Evolutionary conservation across 1,140 invertebrate species (phyloP).

Genomic region (Megalopta genalis): DNA sequence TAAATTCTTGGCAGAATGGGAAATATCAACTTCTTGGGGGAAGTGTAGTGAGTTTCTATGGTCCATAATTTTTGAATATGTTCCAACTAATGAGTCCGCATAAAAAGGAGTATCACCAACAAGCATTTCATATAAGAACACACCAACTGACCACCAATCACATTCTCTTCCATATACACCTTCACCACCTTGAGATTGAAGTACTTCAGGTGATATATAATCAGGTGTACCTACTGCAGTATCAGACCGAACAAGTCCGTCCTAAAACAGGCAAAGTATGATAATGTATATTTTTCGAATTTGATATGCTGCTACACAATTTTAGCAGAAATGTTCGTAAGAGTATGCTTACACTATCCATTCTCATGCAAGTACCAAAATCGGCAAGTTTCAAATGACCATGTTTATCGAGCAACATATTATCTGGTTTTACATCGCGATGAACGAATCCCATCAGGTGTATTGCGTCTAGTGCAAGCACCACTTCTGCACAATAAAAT

Average conservation of each 20-base stretch:
- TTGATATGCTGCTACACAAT: not conserved
- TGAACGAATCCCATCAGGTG: conserved; percentile 99
- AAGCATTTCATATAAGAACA: conserved; percentile 99
- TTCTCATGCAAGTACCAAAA: conserved; percentile 99
- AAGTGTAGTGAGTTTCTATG: conserved; percentile 97
- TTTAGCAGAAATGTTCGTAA: not conserved
- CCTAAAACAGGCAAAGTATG: conserved; percentile 78
- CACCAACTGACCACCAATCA: conserved; percentile 99
- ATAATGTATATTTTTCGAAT: conserved; percentile 7
- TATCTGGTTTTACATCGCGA: conserved; percentile 99
- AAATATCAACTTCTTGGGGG: conserved; percentile 96
- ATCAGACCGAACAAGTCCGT: conserved; percentile 96
- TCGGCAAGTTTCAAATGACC: conserved; percentile 99
- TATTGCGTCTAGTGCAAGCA: conserved; percentile 98
- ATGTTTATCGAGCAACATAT: conserved; percentile 96
- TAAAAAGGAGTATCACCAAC: conserved; percentile 99
- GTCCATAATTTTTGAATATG: conserved; percentile 99
- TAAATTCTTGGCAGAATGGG: conserved; percentile 93
- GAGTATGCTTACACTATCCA: conserved; percentile 87
- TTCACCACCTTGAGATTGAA: conserved; percentile 98
- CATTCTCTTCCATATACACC: conserved; percentile 97
- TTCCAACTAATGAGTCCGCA: conserved; percentile 98
- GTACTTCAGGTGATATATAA: conserved; percentile 99
- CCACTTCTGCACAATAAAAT: conserved; percentile 99
- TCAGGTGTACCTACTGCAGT: conserved; percentile 99